Conservation (phyloP, 1,140 invertebrate species). For the Andricus grossulariae region DNA sequence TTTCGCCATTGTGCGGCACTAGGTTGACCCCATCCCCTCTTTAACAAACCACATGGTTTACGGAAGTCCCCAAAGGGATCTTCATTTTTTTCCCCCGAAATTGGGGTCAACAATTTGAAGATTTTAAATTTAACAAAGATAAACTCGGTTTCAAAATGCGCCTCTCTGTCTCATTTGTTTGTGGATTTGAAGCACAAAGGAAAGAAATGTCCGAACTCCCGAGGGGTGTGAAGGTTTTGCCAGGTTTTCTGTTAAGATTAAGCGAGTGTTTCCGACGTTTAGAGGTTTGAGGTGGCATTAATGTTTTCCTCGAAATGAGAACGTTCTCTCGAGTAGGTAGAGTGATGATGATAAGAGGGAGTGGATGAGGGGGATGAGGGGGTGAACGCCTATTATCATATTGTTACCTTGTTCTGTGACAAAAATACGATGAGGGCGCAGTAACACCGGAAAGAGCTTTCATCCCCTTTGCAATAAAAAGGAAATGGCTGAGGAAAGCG, state of each 20-base stretch:
- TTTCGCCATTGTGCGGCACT: too few relatives aligned
- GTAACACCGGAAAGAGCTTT: neutral
- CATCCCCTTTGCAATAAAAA: conserved; percentile 26
- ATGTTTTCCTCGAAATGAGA: conserved; percentile 28
- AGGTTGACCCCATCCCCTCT: too few relatives aligned
- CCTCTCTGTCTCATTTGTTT: too few relatives aligned
- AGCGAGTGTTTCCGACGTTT: conserved; percentile 26
- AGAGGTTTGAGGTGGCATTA: conserved; percentile 22
- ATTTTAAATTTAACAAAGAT: too few relatives aligned
- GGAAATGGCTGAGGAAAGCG: conserved; percentile 26
- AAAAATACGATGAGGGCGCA: conserved; percentile 22
- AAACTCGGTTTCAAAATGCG: too few relatives aligned
- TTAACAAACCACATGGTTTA: too few relatives aligned
- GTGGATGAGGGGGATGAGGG: neutral
- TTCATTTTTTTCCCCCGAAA: too few relatives aligned
- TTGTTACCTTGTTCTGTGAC: conserved; percentile 26
- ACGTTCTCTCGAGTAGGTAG: conserved; percentile 3
- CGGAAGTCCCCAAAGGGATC: too few relatives aligned
- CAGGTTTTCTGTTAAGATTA: conserved; percentile 12
- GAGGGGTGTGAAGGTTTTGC: neutral
- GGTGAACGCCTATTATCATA: conserved; percentile 28
- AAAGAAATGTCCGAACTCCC: neutral
- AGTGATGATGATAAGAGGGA: conserved; percentile 21
- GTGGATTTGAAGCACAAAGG: neutral
- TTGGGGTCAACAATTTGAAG: too few relatives aligned